Evolutionary conservation across 2,797 vertebrate species (phyloP), one percentile per base, ranked within the genome.

Genomic region (Notolepis coatsorum): DNA sequence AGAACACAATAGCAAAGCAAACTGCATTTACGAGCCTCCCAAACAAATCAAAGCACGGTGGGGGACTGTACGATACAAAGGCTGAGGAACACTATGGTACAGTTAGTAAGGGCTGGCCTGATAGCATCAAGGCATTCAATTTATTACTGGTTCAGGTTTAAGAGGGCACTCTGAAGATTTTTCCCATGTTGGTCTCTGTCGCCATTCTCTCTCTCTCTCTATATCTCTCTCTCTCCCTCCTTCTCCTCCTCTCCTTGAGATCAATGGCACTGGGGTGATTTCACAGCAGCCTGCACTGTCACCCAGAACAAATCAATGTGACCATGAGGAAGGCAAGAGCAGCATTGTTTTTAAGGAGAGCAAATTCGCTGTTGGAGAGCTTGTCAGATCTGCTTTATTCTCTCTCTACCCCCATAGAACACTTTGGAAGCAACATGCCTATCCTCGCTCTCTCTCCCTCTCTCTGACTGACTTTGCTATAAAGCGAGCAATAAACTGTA

Each of bases 301-400:
- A 88, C 84, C 84, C 87, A 87, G 86, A 91, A 91, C 86, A 92
- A 90, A 92, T 92, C 91, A 90, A 92, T 92, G 89, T 84, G 81
- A 90, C 89, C 86, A 84, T 83, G 89, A 93, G 87, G 84, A 87
- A 86, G 82, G 88, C 86, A 79, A 88, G 81, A 87, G 85, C 77
- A 79, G 79, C 86, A 86, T 89, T 89, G 88, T 90, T 92, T 90
- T 90, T 87, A 91, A 87, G 76, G 81, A 83, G 86, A 89, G 88
- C 87, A 89, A 88, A 90, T 89, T 86, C 66, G 61, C 89, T 81
- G 87, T 81, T 90, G 85, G 86, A 88, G 80, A 90, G 85, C 89
- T 89, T 90, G 90, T 90, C 86, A 89, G 84, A 88, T 90, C 79
- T 88, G 83, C 85, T 90, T 88, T 88, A 86, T 87, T 83, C 84